Evolutionary conservation across 92 coral and sea anemone genomes (phyloP), one percentile per base, ranked within the genome.

Genomic region (Meandrina meandrites): DNA sequence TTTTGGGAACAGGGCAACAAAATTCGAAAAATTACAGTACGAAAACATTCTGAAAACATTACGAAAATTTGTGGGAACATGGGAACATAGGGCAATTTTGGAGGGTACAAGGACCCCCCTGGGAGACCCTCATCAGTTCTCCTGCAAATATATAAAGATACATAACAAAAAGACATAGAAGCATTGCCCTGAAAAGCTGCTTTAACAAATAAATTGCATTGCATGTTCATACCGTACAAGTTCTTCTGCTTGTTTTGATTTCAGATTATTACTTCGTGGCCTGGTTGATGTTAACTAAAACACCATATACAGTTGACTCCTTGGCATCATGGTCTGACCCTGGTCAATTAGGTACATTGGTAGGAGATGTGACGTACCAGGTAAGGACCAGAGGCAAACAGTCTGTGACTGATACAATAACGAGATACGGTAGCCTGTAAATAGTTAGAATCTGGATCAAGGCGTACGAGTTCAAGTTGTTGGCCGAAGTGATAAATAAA

Each of bases 231-330:
- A n/a, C n/a, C n/a, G 21, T 5, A 32, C 13, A 30, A 34, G 24
- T 16, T 13, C 2, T 36, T 40, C n/a, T 34, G 47, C 50, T 34
- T 72, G 13, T 53, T 58, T 37, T 4, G 36, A 40, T 67, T 50
- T 13, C 58, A 92, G 94, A 82, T 62, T 92, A 92, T 69, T 89
- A 92, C 75, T 79, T 92, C 84, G 79, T 89, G n/a, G 92, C 87
- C 50, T 77, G 88, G 76, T 54, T 92, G 68, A 89, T 81, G 90
- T 62, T 92, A 4, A 57, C 81, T 31, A 81, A 80, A 75, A 45
- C 91, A 31, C 89, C 76, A 27, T 92, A 86, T 54, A 87, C 87
- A 28, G 78, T 87, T 17, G 88, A 86, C 37, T 89, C 53, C 36
- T 31, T 92, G 42, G 81, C 88, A 48, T 57, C 76, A 32, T 12